Evolutionary conservation across 2,888 invertebrate species (phyloP).

Genomic region (Candidula unifasciata): DNA sequence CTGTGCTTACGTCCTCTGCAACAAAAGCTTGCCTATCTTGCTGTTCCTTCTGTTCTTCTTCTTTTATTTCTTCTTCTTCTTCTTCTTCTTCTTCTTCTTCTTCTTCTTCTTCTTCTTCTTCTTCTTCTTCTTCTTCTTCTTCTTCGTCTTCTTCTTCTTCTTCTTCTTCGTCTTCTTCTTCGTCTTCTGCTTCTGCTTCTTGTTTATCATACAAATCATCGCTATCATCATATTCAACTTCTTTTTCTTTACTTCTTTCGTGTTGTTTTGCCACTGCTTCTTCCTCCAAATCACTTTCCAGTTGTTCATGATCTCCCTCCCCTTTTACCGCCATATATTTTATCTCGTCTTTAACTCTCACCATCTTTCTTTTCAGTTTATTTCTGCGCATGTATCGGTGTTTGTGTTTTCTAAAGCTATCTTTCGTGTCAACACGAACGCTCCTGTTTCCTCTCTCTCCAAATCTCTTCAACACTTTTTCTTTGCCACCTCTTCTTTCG

Average conservation of each 20-base stretch:
- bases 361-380: slow-evolving; percentile 32
- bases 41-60: background rate
- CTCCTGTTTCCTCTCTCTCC: background rate
- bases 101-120: background rate
- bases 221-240: background rate
- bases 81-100: background rate
- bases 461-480: too few relatives aligned
- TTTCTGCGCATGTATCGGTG: background rate
- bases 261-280: background rate
- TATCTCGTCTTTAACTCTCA: slow-evolving; percentile 1
- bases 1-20: background rate
- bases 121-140: background rate
- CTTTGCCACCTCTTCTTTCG: too few relatives aligned
- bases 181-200: background rate
- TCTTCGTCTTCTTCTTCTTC: background rate
- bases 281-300: background rate
- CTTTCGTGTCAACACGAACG: background rate
- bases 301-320: background rate
- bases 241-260: background rate
- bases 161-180: background rate
- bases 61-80: background rate
- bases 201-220: background rate
- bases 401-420: background rate
- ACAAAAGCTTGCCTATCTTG: background rate
- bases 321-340: background rate